Conservation (phyloP, 2,113 vertebrate genomes). For the Mobula hypostoma region DNA sequence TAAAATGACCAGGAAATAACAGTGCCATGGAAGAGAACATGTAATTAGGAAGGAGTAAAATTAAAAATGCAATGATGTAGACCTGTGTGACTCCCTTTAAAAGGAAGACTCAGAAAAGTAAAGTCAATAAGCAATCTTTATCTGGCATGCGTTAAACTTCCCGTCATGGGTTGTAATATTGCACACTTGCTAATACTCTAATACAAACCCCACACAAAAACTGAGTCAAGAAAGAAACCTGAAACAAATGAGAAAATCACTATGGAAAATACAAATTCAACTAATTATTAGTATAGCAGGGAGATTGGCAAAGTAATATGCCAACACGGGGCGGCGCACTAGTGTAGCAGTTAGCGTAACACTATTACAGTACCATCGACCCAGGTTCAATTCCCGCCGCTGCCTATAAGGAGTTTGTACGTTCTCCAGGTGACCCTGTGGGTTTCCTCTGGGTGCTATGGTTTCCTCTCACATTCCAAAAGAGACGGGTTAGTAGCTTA, state of each 20-base stretch:
- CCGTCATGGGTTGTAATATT: too few species aligned
- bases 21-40: conserved; percentile 45
- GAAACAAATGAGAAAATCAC: not conserved
- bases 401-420: too few species aligned
- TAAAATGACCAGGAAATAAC: conserved; percentile 45
- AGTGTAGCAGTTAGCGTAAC: too few species aligned
- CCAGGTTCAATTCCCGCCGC: too few species aligned
- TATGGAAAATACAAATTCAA: not conserved
- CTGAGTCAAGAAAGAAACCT: not conserved
- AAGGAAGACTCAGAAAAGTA: not conserved
- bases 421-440: too few species aligned
- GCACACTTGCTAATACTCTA: too few species aligned
- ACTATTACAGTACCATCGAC: too few species aligned
- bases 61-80: conserved; percentile 40
- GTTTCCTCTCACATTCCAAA: too few species aligned
- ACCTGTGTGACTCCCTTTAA: not conserved
- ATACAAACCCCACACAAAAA: not conserved
- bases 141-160: not conserved
- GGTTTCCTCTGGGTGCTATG: too few species aligned
- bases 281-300: not conserved
- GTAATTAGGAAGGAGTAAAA: conserved; percentile 46
- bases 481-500: too few species aligned
- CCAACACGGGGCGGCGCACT: too few species aligned
- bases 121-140: not conserved
- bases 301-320: not conserved